Evolutionary conservation across 2,797 vertebrate genomes (phyloP).

Genomic region (Gambusia yucatana): DNA sequence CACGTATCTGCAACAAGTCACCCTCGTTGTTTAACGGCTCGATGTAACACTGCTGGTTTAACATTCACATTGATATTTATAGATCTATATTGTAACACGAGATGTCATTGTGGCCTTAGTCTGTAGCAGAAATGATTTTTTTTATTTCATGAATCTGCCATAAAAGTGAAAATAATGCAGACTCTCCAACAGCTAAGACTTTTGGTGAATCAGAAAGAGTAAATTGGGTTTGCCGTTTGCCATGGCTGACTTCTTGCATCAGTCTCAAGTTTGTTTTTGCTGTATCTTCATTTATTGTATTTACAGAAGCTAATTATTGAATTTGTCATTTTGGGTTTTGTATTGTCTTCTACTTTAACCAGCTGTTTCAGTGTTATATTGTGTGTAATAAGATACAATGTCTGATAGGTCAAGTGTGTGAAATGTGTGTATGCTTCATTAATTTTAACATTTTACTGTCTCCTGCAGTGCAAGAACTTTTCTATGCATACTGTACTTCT

Average conservation of each 20-base stretch:
- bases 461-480: background rate
- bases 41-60: background rate
- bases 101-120: constrained; percentile 3
- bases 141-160: background rate
- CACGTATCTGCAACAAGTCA: background rate
- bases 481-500: background rate
- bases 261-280: background rate
- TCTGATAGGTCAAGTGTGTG: background rate
- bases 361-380: background rate
- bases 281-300: background rate
- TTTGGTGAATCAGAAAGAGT: background rate
- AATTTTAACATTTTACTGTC: background rate
- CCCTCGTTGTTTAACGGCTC: background rate
- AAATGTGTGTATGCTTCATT: background rate
- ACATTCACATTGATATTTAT: background rate
- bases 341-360: background rate
- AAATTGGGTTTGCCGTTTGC: background rate
- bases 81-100: background rate
- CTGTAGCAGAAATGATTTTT: background rate
- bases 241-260: background rate
- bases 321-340: background rate
- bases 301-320: background rate
- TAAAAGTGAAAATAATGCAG: background rate
- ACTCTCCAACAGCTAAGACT: background rate
- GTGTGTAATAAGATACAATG: background rate